Evolutionary conservation across 2,797 vertebrate genomes (phyloP).

Genomic region (Characodon lateralis): DNA sequence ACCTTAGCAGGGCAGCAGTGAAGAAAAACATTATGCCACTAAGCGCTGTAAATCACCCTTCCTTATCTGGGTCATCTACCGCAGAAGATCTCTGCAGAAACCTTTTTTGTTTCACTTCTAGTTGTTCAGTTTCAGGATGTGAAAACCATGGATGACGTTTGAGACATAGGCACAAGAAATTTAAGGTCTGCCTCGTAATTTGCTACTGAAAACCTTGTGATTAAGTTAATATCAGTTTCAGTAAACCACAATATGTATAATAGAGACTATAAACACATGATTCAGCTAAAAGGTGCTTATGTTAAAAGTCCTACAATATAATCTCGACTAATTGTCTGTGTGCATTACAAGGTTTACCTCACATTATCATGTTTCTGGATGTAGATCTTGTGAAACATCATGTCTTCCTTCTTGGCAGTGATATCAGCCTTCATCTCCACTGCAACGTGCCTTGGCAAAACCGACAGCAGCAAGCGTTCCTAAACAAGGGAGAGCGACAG

Average conservation of each 20-base stretch:
- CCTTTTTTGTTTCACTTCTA: slow-evolving; percentile 10
- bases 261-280: slow-evolving; percentile 32
- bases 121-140: slow-evolving; percentile 25
- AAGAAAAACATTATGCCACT: slow-evolving; percentile 36
- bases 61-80: slow-evolving; percentile 59
- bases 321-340: background rate
- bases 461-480: slow-evolving; percentile 97
- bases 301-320: background rate
- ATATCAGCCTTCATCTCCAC: slow-evolving; percentile 99
- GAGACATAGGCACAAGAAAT: slow-evolving; percentile 36
- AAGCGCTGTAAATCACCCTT: slow-evolving; percentile 37
- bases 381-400: slow-evolving; percentile 99
- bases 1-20: slow-evolving; percentile 23
- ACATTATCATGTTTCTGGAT: slow-evolving; percentile 99
- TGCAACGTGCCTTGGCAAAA: slow-evolving; percentile 98
- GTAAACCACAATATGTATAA: slow-evolving; percentile 68
- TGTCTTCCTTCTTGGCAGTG: slow-evolving; percentile 98
- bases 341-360: slow-evolving; percentile 82
- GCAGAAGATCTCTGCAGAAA: slow-evolving; percentile 30
- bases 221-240: slow-evolving; percentile 54
- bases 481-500: slow-evolving; percentile 62
- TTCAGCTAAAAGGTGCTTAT: no score
- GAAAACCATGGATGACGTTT: slow-evolving; percentile 26
- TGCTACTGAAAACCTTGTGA: slow-evolving; percentile 48
- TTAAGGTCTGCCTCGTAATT: slow-evolving; percentile 31